Percentiles rank a stretch among this genome's conserved stretches.
Conservation (phyloP, 2,797 vertebrate genomes). For the Harpagifer antarcticus region DNA sequence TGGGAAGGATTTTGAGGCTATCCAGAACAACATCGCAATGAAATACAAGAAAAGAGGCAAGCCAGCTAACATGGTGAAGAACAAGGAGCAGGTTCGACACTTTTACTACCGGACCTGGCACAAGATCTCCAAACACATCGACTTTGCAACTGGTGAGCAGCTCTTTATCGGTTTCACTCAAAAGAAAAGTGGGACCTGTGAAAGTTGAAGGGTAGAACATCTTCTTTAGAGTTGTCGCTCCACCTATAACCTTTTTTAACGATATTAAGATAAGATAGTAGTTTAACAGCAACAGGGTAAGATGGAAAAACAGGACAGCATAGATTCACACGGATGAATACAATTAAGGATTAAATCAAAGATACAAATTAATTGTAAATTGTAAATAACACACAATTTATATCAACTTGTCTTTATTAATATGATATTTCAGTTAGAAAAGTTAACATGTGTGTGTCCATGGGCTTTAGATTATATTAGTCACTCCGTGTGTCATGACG, state of each 20-base stretch:
- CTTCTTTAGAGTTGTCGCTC: not conserved
- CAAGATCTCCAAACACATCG: constrained; percentile 99
- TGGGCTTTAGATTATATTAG: not conserved
- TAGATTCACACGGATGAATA: no score
- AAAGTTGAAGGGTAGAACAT: not conserved
- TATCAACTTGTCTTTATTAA: not conserved
- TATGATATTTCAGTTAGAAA: not conserved
- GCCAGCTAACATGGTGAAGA: constrained; percentile 98
- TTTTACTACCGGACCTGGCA: constrained; percentile 99
- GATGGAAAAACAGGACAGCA: no score
- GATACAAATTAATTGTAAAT: no score
- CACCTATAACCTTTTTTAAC: not conserved
- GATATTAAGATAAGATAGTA: not conserved
- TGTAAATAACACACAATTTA: not conserved
- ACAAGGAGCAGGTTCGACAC: constrained; percentile 98
- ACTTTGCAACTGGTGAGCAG: constrained; percentile 94
- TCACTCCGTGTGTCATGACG: not conserved
- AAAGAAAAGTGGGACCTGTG: not conserved
- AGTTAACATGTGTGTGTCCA: not conserved
- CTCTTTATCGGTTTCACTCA: not conserved
- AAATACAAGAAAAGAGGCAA: constrained; percentile 99
- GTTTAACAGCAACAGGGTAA: no score
- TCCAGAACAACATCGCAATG: constrained; percentile 98
- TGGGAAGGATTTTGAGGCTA: constrained; percentile 98
- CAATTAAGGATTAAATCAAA: no score